Evolutionary conservation across 2,113 vertebrate genomes (phyloP), one percentile per base, ranked within the genome.

Genomic region (Syngnathus scovelli): DNA sequence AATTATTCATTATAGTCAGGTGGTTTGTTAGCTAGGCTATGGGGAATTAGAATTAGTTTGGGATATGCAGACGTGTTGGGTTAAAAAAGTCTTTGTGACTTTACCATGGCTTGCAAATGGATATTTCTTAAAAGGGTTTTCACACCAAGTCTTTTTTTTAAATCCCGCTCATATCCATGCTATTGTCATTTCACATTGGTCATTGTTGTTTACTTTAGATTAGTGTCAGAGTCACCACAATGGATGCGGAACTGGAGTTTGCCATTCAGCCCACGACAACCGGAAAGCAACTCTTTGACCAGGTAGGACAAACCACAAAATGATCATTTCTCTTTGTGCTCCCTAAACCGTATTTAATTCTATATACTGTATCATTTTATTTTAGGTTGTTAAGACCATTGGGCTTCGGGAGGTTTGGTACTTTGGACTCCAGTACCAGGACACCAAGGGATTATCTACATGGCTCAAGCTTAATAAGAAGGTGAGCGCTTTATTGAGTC

Each of bases 401-500:
- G 97, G 97, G 23, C 90, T 99, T 49, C 90, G 97, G 76, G 97
- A 99, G 83, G 94, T 99, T 67, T 99, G 97, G 97, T 99, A 98
- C 85, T 99, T 99, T 77, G 97, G 97, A 60, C 94, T 99, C 68
- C 97, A 99, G 69, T 99, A 99, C 84, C 96, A 98, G 80, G 97
- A 99, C 68, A 98, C 96, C 66, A 99, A 99, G 81, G 94, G 95
- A 70, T 98, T 98, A 85, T 95, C 94, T 6, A 98, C 96, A 1
- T 99, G 97, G 97, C 91, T 99, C 72, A 99, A 99, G 85, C 88
- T 99, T 78, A 98, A 98, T 86, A 99, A 99, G 88, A 99, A 98
- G 94, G 97, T 96, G 56, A 86, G 77, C 44, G 39, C 44, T 52
- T 61, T 10, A 2, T n/a, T n/a, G n/a, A n/a, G n/a, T n/a, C n/a